Evolutionary conservation across 2,797 vertebrate species (phyloP).

Genomic region (Enteromius unitaeniatus): DNA sequence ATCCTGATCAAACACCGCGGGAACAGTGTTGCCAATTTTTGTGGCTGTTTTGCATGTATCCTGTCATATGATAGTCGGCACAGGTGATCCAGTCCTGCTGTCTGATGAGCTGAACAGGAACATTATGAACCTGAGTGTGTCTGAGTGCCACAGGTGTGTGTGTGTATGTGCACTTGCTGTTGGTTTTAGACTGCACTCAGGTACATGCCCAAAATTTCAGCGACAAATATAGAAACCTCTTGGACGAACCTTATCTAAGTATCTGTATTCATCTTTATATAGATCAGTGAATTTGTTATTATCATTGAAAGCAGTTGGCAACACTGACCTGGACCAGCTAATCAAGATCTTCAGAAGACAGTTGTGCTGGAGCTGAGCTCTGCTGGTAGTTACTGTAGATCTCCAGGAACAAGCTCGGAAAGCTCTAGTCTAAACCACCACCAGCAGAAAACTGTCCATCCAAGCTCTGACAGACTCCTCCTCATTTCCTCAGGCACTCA

Average conservation of each 20-base stretch:
- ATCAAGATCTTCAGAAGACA: neutral
- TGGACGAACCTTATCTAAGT: no score
- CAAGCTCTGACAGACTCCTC: neutral
- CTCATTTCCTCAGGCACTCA: slow-evolving; percentile 82
- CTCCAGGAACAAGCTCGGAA: neutral
- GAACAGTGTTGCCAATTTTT: no score
- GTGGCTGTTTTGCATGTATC: neutral
- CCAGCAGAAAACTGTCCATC: neutral
- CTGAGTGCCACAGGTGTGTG: slow-evolving; percentile 47
- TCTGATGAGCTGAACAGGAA: slow-evolving; percentile 76
- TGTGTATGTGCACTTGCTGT: slow-evolving; percentile 41
- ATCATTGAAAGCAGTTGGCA: no score
- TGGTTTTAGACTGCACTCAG: slow-evolving; percentile 60
- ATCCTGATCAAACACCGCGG: neutral
- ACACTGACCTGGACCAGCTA: neutral
- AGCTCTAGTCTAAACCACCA: neutral
- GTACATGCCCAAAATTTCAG: slow-evolving; percentile 54
- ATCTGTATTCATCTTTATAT: no score
- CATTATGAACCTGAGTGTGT: slow-evolving; percentile 57
- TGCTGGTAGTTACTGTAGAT: neutral
- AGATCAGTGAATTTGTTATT: no score
- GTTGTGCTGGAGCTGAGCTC: neutral
- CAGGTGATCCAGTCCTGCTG: slow-evolving; percentile 67
- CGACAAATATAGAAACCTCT: no score
- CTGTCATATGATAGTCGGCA: slow-evolving; percentile 73